phyloP scores from a whole-genome alignment of 2,888 invertebrate genomes.

The Trichopria drosophilae region DNA sequence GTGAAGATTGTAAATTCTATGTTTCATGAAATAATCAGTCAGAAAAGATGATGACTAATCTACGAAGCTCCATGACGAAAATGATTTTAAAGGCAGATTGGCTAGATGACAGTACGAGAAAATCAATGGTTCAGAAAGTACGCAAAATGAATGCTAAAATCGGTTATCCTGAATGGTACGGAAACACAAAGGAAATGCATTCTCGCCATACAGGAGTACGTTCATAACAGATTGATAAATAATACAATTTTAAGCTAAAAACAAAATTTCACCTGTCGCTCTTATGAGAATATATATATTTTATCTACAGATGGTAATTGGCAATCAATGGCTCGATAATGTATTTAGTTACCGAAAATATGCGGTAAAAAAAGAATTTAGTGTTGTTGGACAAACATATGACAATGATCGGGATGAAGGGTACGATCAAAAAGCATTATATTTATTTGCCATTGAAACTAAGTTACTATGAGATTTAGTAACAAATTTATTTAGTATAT shows the following conservation, averaged over 20 bases:
- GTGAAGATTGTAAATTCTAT: too few species aligned
- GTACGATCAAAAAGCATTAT: too few species aligned
- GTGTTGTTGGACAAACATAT: too few species aligned
- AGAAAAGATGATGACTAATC: too few species aligned
- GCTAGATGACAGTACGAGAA: neutral
- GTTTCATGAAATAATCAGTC: too few species aligned
- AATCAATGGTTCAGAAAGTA: neutral
- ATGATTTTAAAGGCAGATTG: neutral
- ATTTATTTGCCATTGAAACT: too few species aligned
- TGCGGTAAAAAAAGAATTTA: neutral
- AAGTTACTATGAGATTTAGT: neutral
- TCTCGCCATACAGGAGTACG: conserved; percentile 1
- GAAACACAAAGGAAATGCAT: neutral
- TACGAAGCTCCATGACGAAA: neutral
- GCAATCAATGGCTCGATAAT: neutral
- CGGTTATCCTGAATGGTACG: conserved; percentile 9
- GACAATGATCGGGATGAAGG: too few species aligned
- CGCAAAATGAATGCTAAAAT: neutral
- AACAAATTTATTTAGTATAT: neutral
- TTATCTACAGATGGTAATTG: neutral
- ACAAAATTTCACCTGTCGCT: too few species aligned
- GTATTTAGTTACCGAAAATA: neutral
- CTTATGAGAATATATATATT: neutral
- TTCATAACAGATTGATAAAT: neutral
- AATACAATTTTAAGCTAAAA: neutral